A percentile compares a stretch with the other conserved stretches of the same genome.
Conservation (phyloP, 2,888 invertebrate genomes). For the Pristionchus maxplancki region DNA sequence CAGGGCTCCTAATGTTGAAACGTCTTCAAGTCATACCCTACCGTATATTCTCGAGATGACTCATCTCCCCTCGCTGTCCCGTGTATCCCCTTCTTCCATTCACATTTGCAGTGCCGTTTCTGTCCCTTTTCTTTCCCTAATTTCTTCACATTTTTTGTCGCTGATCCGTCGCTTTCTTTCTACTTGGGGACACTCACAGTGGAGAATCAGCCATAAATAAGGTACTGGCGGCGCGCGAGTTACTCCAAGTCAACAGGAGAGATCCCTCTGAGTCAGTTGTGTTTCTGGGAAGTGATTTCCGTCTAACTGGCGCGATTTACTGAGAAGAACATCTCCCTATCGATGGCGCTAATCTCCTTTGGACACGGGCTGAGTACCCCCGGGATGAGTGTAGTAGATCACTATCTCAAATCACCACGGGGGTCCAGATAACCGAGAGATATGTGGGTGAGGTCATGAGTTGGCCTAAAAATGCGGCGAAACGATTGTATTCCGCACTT, state of each 20-base stretch:
- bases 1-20: neutral
- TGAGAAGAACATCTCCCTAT: neutral
- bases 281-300: neutral
- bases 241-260: constrained; percentile 5
- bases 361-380: neutral
- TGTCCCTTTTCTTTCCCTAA: neutral
- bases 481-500: too few species aligned
- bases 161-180: constrained; percentile 18
- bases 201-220: constrained; percentile 43
- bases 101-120: neutral
- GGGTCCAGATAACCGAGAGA: neutral
- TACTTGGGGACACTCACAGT: neutral
- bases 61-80: neutral
- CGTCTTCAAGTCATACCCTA: neutral
- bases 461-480: neutral
- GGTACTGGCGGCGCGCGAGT: neutral
- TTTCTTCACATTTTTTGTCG: neutral
- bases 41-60: constrained; percentile 30
- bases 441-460: neutral
- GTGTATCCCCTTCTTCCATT: neutral
- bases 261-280: neutral
- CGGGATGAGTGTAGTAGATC: neutral
- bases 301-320: neutral
- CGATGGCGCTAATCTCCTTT: neutral
- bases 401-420: neutral